Evolutionary conservation across 2,888 invertebrate species (phyloP), one percentile per base, ranked within the genome.

Genomic region (Eueremaeus valkanovi): DNA sequence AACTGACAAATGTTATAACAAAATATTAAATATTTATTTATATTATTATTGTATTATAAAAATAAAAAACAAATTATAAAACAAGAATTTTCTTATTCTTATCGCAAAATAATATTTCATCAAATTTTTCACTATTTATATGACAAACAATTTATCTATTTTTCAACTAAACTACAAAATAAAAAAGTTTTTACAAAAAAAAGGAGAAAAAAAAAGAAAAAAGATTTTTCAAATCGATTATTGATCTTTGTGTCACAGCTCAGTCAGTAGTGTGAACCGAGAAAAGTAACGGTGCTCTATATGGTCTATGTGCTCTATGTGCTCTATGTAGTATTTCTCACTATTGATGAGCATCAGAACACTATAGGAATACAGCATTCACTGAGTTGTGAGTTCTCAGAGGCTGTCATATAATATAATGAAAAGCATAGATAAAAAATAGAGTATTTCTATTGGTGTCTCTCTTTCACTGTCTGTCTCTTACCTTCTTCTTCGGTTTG

Each of bases 401-500:
- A n/a, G n/a, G 27, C 55, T 55, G 55, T 55, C 55, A 55, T 55
- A 55, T 55, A 55, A 55, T 55, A 55, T 27, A 55, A 13, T 27
- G 21, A 24, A 55, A 55, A 55, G 55, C 24, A 27, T 49, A 49
- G 49, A 49, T 49, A 49, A 49, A n/a, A n/a, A n/a, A n/a, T n/a
- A 49, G 49, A 18, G 49, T 21, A 21, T 55, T 55, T 24, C 27
- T 24, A 24, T 55, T 55, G 27, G 21, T 24, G 27, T 55, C 49
- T 49, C 13, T 58, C 11, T 13, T 58, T 29, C n/a, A n/a, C n/a
- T n/a, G n/a, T n/a, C n/a, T n/a, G n/a, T 31, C 86, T 84, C 77
- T 87, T 73, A 83, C 82, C 82, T 81, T 83, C 84, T 77, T 83
- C 83, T 24, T 81, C 79, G 40, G 83, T 81, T 27, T 80, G 79